Percentiles rank a stretch among this genome's conserved stretches.
These are phyloP conservation scores for Xiphydria camelus DNA, from an alignment of 2,888 invertebrate genomes.

Conservation along the genomic window DNA sequence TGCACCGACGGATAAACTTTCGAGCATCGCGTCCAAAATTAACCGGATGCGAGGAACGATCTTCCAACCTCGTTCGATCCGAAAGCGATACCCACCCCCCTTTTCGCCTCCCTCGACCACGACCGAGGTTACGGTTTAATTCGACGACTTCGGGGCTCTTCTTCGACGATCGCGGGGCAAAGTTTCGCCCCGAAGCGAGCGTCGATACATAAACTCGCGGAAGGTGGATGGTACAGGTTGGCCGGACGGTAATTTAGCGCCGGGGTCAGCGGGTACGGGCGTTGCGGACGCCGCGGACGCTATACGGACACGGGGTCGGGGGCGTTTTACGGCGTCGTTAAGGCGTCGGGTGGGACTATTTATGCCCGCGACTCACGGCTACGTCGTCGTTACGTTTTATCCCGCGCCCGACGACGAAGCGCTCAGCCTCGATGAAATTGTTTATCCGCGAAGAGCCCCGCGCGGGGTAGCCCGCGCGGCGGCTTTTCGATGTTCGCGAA, in stretches of 20 bases:
- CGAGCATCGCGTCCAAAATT: too few species aligned
- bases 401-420: slow-evolving; percentile 1
- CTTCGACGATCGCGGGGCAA: not conserved
- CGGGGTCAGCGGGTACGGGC: slow-evolving; percentile 10
- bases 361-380: slow-evolving; percentile 15
- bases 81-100: too few species aligned
- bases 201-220: slow-evolving; percentile 3
- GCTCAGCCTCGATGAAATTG: slow-evolving; percentile 11
- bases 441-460: slow-evolving; percentile 8
- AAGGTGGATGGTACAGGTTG: not conserved
- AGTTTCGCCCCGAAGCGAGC: not conserved
- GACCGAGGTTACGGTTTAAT: not conserved
- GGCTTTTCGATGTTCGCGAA: too few species aligned
- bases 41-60: too few species aligned
- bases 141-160: not conserved
- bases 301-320: slow-evolving; percentile 10
- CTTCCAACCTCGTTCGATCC: too few species aligned
- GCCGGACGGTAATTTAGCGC: slow-evolving; percentile 16
- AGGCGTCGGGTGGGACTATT: slow-evolving; percentile 21
- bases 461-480: too few species aligned
- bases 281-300: slow-evolving; percentile 5
- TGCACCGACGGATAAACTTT: too few species aligned
- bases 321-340: slow-evolving; percentile 26
- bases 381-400: slow-evolving; percentile 15
- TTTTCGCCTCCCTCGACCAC: not conserved